These are phyloP conservation scores for Rhyacophila evoluta DNA, from an alignment of 2,888 invertebrate species.

Conservation along the genomic window DNA sequence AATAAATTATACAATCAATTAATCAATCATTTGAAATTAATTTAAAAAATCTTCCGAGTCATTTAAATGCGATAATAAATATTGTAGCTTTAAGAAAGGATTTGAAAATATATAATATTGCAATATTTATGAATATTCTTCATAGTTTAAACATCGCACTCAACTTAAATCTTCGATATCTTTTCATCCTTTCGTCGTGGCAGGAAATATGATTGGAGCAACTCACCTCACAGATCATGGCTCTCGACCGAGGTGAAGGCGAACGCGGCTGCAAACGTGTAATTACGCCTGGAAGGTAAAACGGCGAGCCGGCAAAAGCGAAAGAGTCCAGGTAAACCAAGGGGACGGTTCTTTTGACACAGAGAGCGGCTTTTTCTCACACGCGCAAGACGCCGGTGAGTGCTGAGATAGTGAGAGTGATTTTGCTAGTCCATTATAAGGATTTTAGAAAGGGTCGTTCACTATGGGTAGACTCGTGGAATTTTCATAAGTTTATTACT, in stretches of 20 bases:
- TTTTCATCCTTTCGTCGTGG: background rate
- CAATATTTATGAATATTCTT: too few species aligned
- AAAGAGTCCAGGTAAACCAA: background rate
- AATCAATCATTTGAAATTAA: too few species aligned
- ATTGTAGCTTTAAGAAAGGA: too few species aligned
- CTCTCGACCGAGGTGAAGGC: background rate
- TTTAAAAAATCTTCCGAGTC: too few species aligned
- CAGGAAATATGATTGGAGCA: slow-evolving; percentile 31
- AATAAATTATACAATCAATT: too few species aligned
- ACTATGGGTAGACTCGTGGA: too few species aligned
- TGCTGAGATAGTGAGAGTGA: background rate
- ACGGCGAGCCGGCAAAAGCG: slow-evolving; percentile 7
- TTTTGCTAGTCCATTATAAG: background rate
- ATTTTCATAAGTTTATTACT: too few species aligned
- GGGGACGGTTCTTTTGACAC: background rate
- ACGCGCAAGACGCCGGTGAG: background rate
- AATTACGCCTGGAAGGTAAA: slow-evolving; percentile 29
- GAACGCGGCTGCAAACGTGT: slow-evolving; percentile 26
- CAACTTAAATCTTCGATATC: background rate
- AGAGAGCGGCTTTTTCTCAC: background rate
- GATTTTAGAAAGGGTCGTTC: too few species aligned
- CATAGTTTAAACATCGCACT: background rate
- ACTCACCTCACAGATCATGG: background rate
- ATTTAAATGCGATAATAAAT: too few species aligned
- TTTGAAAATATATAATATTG: too few species aligned